phyloP scores from a whole-genome alignment of 1,140 invertebrate genomes.

The Littorina saxatilis region DNA sequence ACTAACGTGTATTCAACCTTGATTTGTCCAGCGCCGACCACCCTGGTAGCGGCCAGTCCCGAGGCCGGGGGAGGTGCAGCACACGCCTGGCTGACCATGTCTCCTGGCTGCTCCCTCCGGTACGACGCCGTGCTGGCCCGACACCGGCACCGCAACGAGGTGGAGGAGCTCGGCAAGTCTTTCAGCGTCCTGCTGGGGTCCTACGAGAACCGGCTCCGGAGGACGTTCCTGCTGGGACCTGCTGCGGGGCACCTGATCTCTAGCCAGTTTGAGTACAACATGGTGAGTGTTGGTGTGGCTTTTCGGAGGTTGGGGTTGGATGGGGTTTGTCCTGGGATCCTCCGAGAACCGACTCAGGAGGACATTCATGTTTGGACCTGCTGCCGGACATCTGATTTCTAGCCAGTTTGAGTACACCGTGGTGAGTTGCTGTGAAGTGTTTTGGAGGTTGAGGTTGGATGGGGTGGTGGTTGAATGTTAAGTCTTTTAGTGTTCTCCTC shows the following conservation, averaged over 20 bases:
- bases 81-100: conserved; percentile 44
- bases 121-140: conserved; percentile 42
- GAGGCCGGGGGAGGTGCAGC: conserved; percentile 33
- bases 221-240: conserved; percentile 25
- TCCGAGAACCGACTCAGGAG: conserved; percentile 34
- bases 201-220: conserved; percentile 37
- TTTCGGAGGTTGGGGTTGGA: background rate
- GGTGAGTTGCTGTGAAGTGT: too few relatives aligned
- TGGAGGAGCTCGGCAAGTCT: conserved; percentile 24
- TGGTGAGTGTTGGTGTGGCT: conserved; percentile 5
- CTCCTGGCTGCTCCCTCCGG: conserved; percentile 38
- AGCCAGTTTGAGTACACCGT: background rate
- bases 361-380: conserved; percentile 20
- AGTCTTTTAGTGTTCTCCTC: conserved; percentile 35
- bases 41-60: conserved; percentile 16
- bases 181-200: conserved; percentile 37
- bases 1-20: too few relatives aligned
- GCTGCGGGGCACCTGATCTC: conserved; percentile 6
- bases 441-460: too few relatives aligned
- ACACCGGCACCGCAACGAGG: conserved; percentile 20
- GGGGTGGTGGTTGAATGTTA: too few relatives aligned
- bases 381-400: background rate
- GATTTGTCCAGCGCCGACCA: background rate
- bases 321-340: conserved; percentile 24
- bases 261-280: conserved; percentile 36